A percentile compares a stretch with the other conserved stretches of the same genome.
Evolutionary conservation across 2,113 vertebrate genomes (phyloP).

Genomic region (Triplophysa rosa): DNA sequence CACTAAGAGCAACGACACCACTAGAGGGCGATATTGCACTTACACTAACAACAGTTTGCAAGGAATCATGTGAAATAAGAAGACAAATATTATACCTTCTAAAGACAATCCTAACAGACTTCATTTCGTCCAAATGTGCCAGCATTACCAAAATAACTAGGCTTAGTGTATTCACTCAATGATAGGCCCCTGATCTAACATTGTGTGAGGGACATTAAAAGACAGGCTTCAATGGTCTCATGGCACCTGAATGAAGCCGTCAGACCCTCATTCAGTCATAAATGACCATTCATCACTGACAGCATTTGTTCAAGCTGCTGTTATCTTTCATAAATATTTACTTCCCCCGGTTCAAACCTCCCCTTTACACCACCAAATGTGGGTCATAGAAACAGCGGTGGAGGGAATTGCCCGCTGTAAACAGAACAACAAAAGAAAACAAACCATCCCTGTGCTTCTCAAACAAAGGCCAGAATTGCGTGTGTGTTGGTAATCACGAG

Average conservation of each 20-base stretch:
- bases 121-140: neutral
- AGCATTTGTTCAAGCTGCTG: constrained; percentile 53
- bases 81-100: neutral
- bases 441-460: constrained; percentile 14
- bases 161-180: neutral
- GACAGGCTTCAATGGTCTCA: neutral
- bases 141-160: neutral
- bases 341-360: constrained; percentile 50
- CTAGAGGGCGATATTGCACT: constrained; percentile 72
- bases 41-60: neutral
- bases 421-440: constrained; percentile 26
- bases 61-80: neutral
- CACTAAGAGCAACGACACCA: constrained; percentile 28
- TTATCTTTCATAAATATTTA: constrained; percentile 74
- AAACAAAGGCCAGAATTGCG: constrained; percentile 33
- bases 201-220: neutral
- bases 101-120: neutral
- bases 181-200: neutral
- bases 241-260: constrained; percentile 3
- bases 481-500: constrained; percentile 25
- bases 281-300: constrained; percentile 55
- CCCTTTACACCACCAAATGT: constrained; percentile 14
- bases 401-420: constrained; percentile 24
- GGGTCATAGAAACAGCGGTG: constrained; percentile 35
- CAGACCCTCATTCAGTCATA: constrained; percentile 53